Conservation (phyloP, 2,888 invertebrate genomes). For the Drosophila ezoana region DNA sequence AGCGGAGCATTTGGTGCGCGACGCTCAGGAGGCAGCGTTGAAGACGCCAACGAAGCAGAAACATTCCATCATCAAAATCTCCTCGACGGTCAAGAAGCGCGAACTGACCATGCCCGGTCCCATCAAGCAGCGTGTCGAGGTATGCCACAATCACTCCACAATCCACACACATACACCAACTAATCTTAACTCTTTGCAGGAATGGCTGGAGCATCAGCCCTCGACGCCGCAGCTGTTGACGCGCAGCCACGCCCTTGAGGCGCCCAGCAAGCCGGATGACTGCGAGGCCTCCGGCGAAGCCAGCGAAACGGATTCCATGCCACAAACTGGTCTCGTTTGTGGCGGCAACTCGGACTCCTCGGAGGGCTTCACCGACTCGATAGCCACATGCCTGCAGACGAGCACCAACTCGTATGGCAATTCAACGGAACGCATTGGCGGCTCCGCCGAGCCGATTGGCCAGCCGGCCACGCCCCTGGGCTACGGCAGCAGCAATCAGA, state of each 20-base stretch:
- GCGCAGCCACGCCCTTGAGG: conserved; percentile 47
- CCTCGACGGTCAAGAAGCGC: conserved; percentile 84
- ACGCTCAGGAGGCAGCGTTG: conserved; percentile 81
- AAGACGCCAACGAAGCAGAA: conserved; percentile 84
- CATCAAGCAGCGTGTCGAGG: conserved; percentile 84
- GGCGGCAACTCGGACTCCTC: conserved; percentile 89
- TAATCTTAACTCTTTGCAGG: conserved; percentile 59
- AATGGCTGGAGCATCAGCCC: conserved; percentile 85
- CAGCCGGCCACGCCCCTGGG: conserved; percentile 52
- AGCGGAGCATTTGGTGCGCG: conserved; percentile 92
- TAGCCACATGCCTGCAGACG: conserved; percentile 88
- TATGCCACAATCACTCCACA: conserved; percentile 40
- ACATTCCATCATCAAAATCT: conserved; percentile 83
- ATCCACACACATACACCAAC: not conserved
- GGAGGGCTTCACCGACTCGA: conserved; percentile 91
- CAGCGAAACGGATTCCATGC: conserved; percentile 87
- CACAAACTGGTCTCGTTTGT: conserved; percentile 85
- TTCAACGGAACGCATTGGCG: conserved; percentile 86
- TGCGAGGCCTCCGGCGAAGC: conserved; percentile 96
- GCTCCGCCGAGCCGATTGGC: conserved; percentile 87
- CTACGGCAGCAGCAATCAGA: conserved; percentile 81
- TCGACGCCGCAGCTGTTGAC: conserved; percentile 67
- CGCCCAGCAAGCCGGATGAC: conserved; percentile 79
- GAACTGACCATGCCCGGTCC: conserved; percentile 83
- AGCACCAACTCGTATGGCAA: conserved; percentile 86